phyloP scores from a whole-genome alignment of 2,888 invertebrate genomes.

The Drosophila macrospina region DNA sequence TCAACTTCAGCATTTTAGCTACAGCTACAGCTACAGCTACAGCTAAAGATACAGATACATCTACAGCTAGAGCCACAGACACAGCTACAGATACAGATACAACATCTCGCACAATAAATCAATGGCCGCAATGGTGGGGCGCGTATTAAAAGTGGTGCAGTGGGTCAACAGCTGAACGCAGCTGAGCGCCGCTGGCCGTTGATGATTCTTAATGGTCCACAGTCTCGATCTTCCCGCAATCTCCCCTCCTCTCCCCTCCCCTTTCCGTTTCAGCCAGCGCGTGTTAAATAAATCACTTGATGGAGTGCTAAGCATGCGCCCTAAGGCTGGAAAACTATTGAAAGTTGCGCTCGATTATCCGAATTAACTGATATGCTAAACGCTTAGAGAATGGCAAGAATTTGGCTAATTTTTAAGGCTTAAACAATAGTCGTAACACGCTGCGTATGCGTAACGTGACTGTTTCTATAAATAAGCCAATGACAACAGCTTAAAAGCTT shows the following conservation, averaged over 20 bases:
- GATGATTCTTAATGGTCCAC: slow-evolving; percentile 68
- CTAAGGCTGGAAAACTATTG: slow-evolving; percentile 51
- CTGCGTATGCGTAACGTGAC: slow-evolving; percentile 34
- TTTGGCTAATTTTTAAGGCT: background rate
- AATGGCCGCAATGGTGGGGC: slow-evolving; percentile 55
- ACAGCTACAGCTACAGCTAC: slow-evolving; percentile 10
- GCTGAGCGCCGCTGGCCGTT: slow-evolving; percentile 58
- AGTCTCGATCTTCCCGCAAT: slow-evolving; percentile 17
- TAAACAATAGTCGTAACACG: background rate
- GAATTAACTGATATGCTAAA: slow-evolving; percentile 15
- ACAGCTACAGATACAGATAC: slow-evolving; percentile 20
- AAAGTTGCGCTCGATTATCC: slow-evolving; percentile 30
- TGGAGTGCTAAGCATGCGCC: slow-evolving; percentile 70
- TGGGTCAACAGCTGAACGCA: slow-evolving; percentile 75
- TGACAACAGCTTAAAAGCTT: background rate
- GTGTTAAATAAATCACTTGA: slow-evolving; percentile 80
- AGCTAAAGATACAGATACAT: slow-evolving; percentile 13
- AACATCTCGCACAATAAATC: slow-evolving; percentile 68
- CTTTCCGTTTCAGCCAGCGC: slow-evolving; percentile 23
- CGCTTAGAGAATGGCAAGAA: slow-evolving; percentile 19
- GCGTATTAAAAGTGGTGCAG: slow-evolving; percentile 74
- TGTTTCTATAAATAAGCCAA: background rate
- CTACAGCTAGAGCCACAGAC: slow-evolving; percentile 11
- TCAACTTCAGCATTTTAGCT: slow-evolving; percentile 13
- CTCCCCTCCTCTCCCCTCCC: slow-evolving; percentile 18